Percentiles rank a stretch among this genome's conserved stretches.
These are phyloP conservation scores for Taurulus bubalis DNA, from an alignment of 2,113 vertebrate genomes.

Conservation along the genomic window DNA sequence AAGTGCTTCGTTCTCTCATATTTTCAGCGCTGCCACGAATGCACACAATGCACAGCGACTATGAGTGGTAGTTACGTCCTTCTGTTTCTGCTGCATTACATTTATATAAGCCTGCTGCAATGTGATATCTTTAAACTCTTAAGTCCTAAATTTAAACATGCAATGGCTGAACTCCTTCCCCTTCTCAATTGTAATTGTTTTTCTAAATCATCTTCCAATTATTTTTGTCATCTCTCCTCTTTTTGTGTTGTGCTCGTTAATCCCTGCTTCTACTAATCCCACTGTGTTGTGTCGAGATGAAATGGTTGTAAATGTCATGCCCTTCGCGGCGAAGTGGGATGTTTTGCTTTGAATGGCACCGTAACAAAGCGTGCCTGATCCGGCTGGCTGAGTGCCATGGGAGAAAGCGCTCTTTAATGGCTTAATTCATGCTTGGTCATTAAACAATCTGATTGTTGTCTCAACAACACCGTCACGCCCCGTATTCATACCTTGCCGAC, in stretches of 20 bases:
- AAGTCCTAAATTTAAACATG: slow-evolving; percentile 15
- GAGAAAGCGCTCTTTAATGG: slow-evolving; percentile 16
- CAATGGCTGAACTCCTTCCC: not conserved
- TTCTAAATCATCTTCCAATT: not conserved
- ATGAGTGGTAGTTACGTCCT: slow-evolving; percentile 17
- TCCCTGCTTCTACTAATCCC: slow-evolving; percentile 17
- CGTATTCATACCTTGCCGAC: slow-evolving; percentile 9
- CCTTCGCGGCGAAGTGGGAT: slow-evolving; percentile 39
- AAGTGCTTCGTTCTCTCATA: slow-evolving; percentile 62
- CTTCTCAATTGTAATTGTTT: not conserved
- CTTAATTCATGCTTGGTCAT: not conserved
- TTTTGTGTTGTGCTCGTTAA: not conserved
- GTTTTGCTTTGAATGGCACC: slow-evolving; percentile 20
- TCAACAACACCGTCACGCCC: not conserved
- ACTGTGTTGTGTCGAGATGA: slow-evolving; percentile 20
- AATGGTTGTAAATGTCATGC: slow-evolving; percentile 57
- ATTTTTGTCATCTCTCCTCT: not conserved
- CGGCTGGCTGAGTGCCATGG: slow-evolving; percentile 1
- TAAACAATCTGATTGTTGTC: not conserved
- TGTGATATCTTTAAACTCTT: slow-evolving; percentile 18
- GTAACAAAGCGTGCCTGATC: slow-evolving; percentile 20
- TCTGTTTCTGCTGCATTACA: slow-evolving; percentile 40
- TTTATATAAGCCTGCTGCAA: slow-evolving; percentile 35
- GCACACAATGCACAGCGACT: slow-evolving; percentile 39
- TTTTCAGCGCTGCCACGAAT: slow-evolving; percentile 61